Percentiles rank a stretch among this genome's conserved stretches.
These are phyloP conservation scores for Drosophila sordidula DNA, from an alignment of 2,888 invertebrate genomes.

Conservation along the genomic window DNA sequence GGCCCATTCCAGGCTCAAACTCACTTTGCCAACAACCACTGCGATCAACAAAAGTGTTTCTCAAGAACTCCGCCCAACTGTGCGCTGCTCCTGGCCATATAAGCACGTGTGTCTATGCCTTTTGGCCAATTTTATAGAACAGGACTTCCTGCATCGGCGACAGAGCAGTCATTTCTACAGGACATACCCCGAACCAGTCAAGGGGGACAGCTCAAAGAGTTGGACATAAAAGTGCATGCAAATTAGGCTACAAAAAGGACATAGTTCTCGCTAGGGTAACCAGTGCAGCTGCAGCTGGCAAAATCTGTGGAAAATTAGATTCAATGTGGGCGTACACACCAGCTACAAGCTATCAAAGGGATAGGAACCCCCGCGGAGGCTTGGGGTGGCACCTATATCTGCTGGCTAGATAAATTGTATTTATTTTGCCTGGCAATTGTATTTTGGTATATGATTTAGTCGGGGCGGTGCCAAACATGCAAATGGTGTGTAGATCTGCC, in stretches of 20 bases:
- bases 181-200: conserved; percentile 24
- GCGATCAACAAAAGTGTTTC: conserved; percentile 51
- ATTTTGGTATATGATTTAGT: conserved; percentile 28
- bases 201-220: conserved; percentile 42
- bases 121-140: conserved; percentile 57
- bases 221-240: conserved; percentile 53
- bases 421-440: conserved; percentile 57
- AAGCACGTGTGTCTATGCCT: conserved; percentile 8
- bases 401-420: conserved; percentile 44
- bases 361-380: background rate
- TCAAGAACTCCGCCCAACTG: conserved; percentile 18
- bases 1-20: background rate
- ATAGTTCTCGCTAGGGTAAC: no score
- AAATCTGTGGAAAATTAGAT: conserved; percentile 79
- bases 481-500: conserved; percentile 37
- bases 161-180: conserved; percentile 49
- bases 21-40: background rate
- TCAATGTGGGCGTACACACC: conserved; percentile 25
- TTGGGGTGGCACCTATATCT: conserved; percentile 7
- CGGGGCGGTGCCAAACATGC: conserved; percentile 33
- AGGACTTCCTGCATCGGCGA: conserved; percentile 50
- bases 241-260: conserved; percentile 31
- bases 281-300: conserved; percentile 30
- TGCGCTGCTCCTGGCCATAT: conserved; percentile 10
- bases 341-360: background rate